Evolutionary conservation across 1,140 invertebrate genomes (phyloP).

Genomic region (Bombyx mori): DNA sequence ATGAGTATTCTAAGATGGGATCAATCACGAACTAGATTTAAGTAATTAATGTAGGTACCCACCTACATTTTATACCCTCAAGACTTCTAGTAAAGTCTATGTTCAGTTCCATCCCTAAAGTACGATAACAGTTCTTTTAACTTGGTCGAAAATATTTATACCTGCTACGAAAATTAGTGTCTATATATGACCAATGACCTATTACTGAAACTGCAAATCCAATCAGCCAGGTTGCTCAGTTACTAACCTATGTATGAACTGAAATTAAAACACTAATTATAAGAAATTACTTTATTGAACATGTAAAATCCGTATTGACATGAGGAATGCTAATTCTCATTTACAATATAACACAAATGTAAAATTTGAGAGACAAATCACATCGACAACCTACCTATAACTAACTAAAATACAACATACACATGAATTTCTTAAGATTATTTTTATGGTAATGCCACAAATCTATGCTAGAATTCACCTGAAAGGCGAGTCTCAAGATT

Average conservation of each 20-base stretch:
- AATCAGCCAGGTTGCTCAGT: not conserved
- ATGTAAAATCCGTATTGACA: constrained; percentile 73
- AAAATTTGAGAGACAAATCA: constrained; percentile 72
- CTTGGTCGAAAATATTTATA: no score
- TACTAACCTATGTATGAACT: constrained; percentile 24
- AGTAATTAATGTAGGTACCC: no score
- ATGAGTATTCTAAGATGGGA: no score
- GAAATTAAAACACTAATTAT: constrained; percentile 58
- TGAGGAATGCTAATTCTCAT: constrained; percentile 73
- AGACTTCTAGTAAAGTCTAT: no score
- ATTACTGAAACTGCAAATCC: not conserved
- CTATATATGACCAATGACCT: not conserved
- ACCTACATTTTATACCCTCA: no score
- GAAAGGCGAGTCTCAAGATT: no score
- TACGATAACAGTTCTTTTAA: no score
- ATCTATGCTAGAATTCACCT: no score
- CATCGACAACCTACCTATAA: constrained; percentile 71
- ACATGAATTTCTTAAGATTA: constrained; percentile 68
- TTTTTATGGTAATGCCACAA: no score
- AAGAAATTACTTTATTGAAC: constrained; percentile 74
- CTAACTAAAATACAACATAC: constrained; percentile 73
- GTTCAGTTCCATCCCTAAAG: no score
- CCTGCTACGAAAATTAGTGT: no score
- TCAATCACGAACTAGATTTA: no score
- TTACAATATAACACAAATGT: constrained; percentile 72